Conservation (phyloP, 2,113 vertebrate species). For the Struthio camelus region DNA sequence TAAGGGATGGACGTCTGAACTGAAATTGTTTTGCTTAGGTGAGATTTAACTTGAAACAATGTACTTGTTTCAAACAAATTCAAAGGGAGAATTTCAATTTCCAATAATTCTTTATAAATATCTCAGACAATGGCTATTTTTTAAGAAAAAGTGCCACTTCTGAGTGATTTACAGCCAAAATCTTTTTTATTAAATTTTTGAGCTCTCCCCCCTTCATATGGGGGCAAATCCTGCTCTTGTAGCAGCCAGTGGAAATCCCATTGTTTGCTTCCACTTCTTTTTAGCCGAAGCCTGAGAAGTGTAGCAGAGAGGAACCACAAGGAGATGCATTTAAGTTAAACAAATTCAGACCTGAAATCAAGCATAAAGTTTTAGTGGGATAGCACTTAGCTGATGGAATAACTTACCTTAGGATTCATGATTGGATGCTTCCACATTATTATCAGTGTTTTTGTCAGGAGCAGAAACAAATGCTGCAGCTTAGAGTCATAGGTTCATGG, state of each 20-base stretch:
- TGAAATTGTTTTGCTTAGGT: neutral
- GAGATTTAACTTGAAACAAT: neutral
- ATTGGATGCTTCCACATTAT: neutral
- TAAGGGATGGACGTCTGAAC: neutral
- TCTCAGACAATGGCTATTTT: neutral
- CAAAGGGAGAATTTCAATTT: neutral
- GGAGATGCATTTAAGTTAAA: neutral
- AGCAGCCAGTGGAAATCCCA: neutral
- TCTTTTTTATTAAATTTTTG: neutral
- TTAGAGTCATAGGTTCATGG: neutral
- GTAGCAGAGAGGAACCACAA: neutral
- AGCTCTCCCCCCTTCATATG: fast-evolving
- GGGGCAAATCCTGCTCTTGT: neutral
- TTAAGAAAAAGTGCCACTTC: neutral
- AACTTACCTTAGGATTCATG: neutral
- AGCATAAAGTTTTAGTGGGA: neutral
- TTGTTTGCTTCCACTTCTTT: neutral
- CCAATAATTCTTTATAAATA: neutral
- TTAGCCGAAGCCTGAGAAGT: neutral
- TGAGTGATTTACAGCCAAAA: neutral
- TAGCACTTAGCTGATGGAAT: neutral
- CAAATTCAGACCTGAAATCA: neutral
- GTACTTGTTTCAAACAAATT: neutral
- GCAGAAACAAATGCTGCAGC: neutral
- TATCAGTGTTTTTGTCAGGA: neutral